Conservation (phyloP, 2,888 invertebrate species). For the Ichneumoninae sp. region DNA sequence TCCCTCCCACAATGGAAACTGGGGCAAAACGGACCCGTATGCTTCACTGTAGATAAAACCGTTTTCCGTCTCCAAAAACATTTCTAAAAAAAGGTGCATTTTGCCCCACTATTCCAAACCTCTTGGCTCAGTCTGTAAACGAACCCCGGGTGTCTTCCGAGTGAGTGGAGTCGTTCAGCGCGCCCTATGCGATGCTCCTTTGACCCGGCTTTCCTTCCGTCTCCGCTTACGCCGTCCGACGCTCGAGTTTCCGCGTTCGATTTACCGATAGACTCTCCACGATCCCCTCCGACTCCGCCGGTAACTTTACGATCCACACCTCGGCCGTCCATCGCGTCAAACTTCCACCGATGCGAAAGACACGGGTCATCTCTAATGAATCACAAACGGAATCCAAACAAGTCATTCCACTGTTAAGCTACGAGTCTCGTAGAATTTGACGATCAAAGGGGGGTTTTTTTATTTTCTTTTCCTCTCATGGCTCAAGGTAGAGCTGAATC, state of each 20-base stretch:
- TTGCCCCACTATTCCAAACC: not conserved
- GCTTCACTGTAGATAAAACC: too few species aligned
- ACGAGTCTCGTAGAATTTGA: not conserved
- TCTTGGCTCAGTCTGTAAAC: not conserved
- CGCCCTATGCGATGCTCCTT: not conserved
- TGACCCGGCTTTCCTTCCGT: slow-evolving; percentile 1
- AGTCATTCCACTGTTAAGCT: not conserved
- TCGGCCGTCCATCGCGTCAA: not conserved
- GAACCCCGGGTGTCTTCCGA: not conserved
- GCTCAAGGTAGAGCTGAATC: slow-evolving; percentile 12
- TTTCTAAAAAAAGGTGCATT: not conserved
- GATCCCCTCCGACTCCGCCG: not conserved
- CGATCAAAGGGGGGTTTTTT: slow-evolving; percentile 48
- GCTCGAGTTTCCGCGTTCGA: slow-evolving; percentile 16
- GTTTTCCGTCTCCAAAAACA: too few species aligned
- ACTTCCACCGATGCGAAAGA: slow-evolving; percentile 14
- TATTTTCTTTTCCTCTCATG: not conserved
- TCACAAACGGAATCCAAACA: slow-evolving; percentile 14
- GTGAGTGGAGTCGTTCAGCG: not conserved
- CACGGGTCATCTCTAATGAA: not conserved
- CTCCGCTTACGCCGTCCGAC: slow-evolving; percentile 1
- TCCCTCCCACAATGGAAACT: too few species aligned
- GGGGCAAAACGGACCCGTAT: too few species aligned
- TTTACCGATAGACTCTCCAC: not conserved
- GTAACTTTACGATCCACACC: not conserved